phyloP scores from a whole-genome alignment of 2,797 vertebrate genomes.

The Mus caroli region DNA sequence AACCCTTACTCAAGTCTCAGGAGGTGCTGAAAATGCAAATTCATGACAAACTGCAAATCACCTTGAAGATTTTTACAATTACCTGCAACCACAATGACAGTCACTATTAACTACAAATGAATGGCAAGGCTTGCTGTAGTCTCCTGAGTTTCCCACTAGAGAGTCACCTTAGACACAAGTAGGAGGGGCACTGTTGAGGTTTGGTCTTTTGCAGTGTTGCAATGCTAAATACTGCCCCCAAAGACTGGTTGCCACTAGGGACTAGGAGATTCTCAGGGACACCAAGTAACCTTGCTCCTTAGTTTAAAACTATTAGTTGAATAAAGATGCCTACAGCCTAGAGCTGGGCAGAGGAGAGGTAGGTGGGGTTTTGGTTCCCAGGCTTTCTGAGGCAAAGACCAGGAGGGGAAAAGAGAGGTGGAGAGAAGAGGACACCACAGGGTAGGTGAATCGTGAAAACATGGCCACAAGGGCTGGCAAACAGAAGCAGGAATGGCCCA shows the following conservation, averaged over 20 bases:
- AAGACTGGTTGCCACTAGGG: not conserved
- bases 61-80: not conserved
- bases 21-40: constrained; percentile 22
- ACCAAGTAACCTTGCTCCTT: not conserved
- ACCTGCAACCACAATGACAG: constrained; percentile 39
- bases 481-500: not conserved
- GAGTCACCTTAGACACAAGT: not conserved
- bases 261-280: not conserved
- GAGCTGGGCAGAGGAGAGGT: not conserved
- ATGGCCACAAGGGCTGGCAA: not conserved
- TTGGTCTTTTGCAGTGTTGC: not conserved
- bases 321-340: not conserved
- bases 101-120: not conserved
- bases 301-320: not conserved
- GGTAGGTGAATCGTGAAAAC: not conserved
- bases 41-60: constrained; percentile 23
- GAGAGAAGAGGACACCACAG: not conserved
- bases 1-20: not conserved
- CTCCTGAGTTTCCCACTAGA: constrained; percentile 8
- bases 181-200: not conserved
- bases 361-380: not conserved
- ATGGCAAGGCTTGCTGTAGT: not conserved
- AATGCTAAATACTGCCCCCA: not conserved
- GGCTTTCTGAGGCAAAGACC: not conserved
- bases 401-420: not conserved